Percentiles rank a stretch among this genome's conserved stretches.
Conservation (phyloP, 2,113 vertebrate species). For the Pangasianodon gigas region DNA sequence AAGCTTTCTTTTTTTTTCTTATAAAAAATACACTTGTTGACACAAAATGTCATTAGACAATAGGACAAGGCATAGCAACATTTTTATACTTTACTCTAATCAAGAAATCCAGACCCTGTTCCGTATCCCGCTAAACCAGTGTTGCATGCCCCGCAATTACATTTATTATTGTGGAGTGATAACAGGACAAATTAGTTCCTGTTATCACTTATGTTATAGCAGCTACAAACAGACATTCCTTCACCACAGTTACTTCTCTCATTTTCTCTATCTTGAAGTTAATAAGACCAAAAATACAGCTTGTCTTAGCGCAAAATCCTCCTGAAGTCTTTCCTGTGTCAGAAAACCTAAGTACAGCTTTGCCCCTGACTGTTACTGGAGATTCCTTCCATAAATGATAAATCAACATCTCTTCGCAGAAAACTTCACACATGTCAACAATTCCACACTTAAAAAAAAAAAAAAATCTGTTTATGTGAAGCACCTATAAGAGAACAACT, state of each 20-base stretch:
- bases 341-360: neutral
- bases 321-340: neutral
- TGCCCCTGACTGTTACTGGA: neutral
- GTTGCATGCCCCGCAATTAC: neutral
- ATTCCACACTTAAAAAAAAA: too few species aligned
- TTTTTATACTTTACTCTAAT: neutral
- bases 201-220: too few species aligned
- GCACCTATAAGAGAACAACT: too few species aligned
- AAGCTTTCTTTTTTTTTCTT: neutral
- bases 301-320: neutral
- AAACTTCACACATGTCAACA: too few species aligned
- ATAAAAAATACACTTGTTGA: neutral
- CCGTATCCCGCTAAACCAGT: neutral
- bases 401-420: too few species aligned
- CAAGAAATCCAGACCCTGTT: neutral
- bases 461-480: too few species aligned
- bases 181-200: neutral
- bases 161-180: neutral
- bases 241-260: neutral
- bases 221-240: too few species aligned
- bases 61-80: neutral
- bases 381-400: neutral
- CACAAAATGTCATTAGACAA: neutral
- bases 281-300: neutral
- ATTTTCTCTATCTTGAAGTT: neutral